A percentile compares a stretch with the other conserved stretches of the same genome.
Conservation (phyloP, 1,140 invertebrate species). For the Aphaenogaster rudis region DNA sequence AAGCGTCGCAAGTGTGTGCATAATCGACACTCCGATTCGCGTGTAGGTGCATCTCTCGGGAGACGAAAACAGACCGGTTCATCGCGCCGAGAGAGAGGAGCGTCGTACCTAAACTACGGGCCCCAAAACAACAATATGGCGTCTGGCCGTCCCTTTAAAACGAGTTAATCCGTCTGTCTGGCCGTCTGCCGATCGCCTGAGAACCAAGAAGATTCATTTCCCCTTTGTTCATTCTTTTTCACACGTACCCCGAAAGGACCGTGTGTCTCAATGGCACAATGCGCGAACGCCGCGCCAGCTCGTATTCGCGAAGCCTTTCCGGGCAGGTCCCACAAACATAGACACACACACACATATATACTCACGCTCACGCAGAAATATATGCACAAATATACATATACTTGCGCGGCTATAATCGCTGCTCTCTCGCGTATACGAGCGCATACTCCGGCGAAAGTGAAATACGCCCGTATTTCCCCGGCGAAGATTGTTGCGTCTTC, state of each 20-base stretch:
- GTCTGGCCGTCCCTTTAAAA: slow-evolving; percentile 79
- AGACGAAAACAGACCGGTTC: slow-evolving; percentile 74
- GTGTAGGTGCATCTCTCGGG: slow-evolving; percentile 72
- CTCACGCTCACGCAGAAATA: slow-evolving; percentile 15
- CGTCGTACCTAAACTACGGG: slow-evolving; percentile 23
- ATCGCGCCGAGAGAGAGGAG: slow-evolving; percentile 26
- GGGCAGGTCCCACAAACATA: slow-evolving; percentile 66
- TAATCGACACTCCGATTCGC: slow-evolving; percentile 60
- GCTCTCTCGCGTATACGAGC: neutral
- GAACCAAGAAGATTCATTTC: slow-evolving; percentile 83
- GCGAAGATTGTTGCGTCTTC: slow-evolving; percentile 64
- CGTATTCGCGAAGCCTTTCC: slow-evolving; percentile 60
- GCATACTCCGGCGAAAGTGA: slow-evolving; percentile 56
- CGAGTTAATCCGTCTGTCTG: slow-evolving; percentile 80
- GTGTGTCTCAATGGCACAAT: slow-evolving; percentile 75
- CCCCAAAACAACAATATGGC: slow-evolving; percentile 70
- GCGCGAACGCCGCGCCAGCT: slow-evolving; percentile 46
- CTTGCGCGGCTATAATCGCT: slow-evolving; percentile 55
- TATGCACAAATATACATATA: slow-evolving; percentile 39
- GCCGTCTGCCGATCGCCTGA: slow-evolving; percentile 80
- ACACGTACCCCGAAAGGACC: slow-evolving; percentile 78
- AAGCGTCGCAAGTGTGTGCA: slow-evolving; percentile 61
- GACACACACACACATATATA: slow-evolving; percentile 28
- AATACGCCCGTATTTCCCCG: slow-evolving; percentile 49
- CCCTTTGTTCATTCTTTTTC: slow-evolving; percentile 82